Evolutionary conservation across 1,140 invertebrate genomes (phyloP), one percentile per base, ranked within the genome.

Genomic region (Papilio polyxenes): DNA sequence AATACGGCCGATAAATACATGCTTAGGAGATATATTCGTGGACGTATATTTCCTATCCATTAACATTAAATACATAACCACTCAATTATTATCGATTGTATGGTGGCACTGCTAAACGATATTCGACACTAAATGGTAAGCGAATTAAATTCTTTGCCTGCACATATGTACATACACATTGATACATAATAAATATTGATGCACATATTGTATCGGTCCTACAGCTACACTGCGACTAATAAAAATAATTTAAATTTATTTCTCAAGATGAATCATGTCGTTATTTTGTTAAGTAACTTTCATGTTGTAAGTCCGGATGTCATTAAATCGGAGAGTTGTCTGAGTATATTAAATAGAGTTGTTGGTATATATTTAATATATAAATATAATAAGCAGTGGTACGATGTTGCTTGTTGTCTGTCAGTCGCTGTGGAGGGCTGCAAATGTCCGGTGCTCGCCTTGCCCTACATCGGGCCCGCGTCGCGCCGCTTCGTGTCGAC

Each of bases 381-480:
- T 31, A 31, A 6, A 20, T 56, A 56, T 56, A 53, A 53, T 53
- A 62, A 20, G 40, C 31, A 20, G 49, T 80, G 72, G 79, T 53
- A 20, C n/a, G 56, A 59, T 81, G 23, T 51, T 17, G 69, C 15
- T 51, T 17, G 69, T 10, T 65, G 44, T 51, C 49, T 48, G 79
- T 17, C 69, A 49, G 56, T 56, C 65, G 83, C 48, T 77, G 48
- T 20, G 44, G 81, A 59, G 69, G 44, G 53, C 80, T 11, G 81
- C 81, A 84, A 84, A 86, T 84, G 85, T 83, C 83, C 85, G 81
- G 62, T 53, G 85, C 81, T 86, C 85, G 84, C 85, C 85, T 86
- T 75, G 85, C 75, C 80, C 85, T 81, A 86, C 72, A 82, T 85
- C 80, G n/a, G 17, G 40, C 79, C 59, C 56, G 40, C 81, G 49